phyloP scores from a whole-genome alignment of 2,113 vertebrate genomes.

The Heterotilapia buettikoferi region DNA sequence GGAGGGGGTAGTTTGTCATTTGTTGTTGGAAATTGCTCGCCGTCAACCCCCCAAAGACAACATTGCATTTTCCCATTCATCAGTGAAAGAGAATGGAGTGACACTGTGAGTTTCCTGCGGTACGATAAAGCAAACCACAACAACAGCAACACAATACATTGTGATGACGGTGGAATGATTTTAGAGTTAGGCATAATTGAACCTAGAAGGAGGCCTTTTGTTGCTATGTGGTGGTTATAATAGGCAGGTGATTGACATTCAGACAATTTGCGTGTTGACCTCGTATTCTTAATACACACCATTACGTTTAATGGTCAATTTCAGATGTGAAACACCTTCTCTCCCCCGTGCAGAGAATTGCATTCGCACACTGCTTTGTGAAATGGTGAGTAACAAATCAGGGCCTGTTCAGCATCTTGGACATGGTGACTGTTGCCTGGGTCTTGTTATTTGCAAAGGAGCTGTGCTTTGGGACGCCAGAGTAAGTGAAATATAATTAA shows the following conservation, averaged over 20 bases:
- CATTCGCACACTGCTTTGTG: not conserved
- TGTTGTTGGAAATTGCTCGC: conserved; percentile 64
- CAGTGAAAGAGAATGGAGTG: conserved; percentile 56
- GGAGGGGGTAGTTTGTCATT: conserved; percentile 62
- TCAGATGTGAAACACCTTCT: conserved; percentile 15
- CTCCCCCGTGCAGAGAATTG: not conserved
- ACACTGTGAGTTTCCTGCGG: conserved; percentile 64
- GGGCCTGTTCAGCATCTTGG: conserved; percentile 5
- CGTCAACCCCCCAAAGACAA: conserved; percentile 64
- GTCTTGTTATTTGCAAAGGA: conserved; percentile 45
- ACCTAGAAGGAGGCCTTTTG: conserved; percentile 43
- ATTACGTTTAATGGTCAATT: conserved; percentile 30
- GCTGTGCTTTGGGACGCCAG: conserved; percentile 44
- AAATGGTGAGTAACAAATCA: conserved; percentile 51
- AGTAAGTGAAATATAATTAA: conserved; percentile 67
- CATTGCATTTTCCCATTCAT: conserved; percentile 64
- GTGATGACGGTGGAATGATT: conserved; percentile 38
- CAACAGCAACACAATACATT: conserved; percentile 34
- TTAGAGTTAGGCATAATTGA: conserved; percentile 48
- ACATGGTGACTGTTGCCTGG: conserved; percentile 7
- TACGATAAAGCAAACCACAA: conserved; percentile 46
- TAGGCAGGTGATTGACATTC: conserved; percentile 48
- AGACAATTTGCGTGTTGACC: conserved; percentile 20
- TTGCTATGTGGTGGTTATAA: conserved; percentile 20
- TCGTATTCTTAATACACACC: not conserved